A percentile compares a stretch with the other conserved stretches of the same genome.
These are phyloP conservation scores for Zosterops pallidus DNA, from an alignment of 2,113 vertebrate genomes.

Conservation along the genomic window DNA sequence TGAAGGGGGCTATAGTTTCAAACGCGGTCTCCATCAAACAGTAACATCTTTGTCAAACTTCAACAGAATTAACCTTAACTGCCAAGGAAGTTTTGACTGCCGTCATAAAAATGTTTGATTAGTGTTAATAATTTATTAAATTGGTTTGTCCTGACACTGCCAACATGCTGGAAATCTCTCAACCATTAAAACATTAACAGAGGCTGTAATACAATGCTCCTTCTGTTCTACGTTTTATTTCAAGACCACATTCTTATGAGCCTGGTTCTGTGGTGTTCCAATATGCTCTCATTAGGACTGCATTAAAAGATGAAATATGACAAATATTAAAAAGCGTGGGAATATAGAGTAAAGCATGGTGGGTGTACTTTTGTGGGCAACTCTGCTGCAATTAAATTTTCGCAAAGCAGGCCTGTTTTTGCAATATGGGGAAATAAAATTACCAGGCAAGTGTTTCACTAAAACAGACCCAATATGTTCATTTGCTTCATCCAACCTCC, in stretches of 20 bases:
- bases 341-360: constrained; percentile 16
- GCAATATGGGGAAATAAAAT: constrained; percentile 25
- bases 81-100: constrained; percentile 55
- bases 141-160: constrained; percentile 59
- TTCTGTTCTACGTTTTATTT: constrained; percentile 57
- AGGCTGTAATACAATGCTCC: constrained; percentile 57
- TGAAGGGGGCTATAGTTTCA: constrained; percentile 20
- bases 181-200: constrained; percentile 70
- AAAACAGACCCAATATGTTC: not conserved
- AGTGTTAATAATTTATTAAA: constrained; percentile 75
- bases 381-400: not conserved
- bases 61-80: constrained; percentile 61
- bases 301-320: constrained; percentile 64
- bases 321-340: constrained; percentile 62
- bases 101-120: constrained; percentile 72
- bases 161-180: constrained; percentile 67
- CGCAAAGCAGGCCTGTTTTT: constrained; percentile 14
- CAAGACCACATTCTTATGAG: constrained; percentile 47
- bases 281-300: constrained; percentile 51
- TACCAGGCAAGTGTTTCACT: not conserved
- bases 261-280: constrained; percentile 55
- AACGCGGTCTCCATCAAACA: constrained; percentile 33
- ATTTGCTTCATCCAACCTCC: not conserved
- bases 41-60: constrained; percentile 67
- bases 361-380: constrained; percentile 19